Evolutionary conservation across 2,797 vertebrate genomes (phyloP), one percentile per base, ranked within the genome.

Genomic region (Microhierax caerulescens): DNA sequence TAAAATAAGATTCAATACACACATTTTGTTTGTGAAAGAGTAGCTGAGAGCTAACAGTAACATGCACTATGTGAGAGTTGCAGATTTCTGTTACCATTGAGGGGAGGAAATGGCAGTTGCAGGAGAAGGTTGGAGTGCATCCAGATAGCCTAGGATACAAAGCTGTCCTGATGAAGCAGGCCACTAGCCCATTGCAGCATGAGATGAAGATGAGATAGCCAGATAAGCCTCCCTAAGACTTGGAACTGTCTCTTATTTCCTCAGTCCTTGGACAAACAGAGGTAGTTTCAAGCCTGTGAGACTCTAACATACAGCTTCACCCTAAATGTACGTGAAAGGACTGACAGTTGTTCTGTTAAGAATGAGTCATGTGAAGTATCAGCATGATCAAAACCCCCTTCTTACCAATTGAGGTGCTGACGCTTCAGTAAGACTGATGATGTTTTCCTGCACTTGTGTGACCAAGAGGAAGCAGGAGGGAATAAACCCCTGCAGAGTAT

Each of bases 261-360:
- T 67, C 37, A 47, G 41, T 34, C 34, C 16, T 39, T 36, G 51
- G 45, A 43, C 37, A 88, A 54, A 25, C 6, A 63, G 32, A 43
- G 15, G 16, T 63, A 10, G 13, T 74, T 86, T 83, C 36, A 69
- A 69, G 45, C 24, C 22, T 30, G 28, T 21, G n/a, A 75, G 22
- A 22, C 53, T 60, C 57, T 56, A 43, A 61, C 14, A 17, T 48
- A 32, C 7, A 39, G 10, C 25, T 74, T 85, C 34, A 39, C 39
- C 14, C 39, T 84, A 27, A 72, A 47, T 0, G 0, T 25, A 13
- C 0, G 2, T 37, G 63, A 27, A 34, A 48, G 23, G n/a, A 75
- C 23, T 30, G 39, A 53, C 34, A 8, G 14, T 22, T 82, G 17
- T 21, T 59, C 39, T 75, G n/a, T 45, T 48, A 73, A 45, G 32